Conservation (phyloP, 2,797 vertebrate species). For the Simalia tracyae region DNA sequence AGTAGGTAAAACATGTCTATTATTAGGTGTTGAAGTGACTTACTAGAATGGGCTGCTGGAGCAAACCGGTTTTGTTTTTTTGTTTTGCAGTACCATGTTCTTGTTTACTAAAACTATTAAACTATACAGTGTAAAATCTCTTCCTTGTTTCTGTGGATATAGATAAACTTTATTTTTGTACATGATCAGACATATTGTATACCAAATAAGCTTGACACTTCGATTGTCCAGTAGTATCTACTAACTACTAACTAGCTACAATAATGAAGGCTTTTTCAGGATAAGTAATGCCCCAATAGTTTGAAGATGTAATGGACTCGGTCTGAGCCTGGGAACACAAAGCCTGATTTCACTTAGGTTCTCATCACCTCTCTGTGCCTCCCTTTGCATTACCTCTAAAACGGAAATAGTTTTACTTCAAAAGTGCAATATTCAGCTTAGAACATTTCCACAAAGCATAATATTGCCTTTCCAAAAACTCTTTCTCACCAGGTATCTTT, state of each 20-base stretch:
- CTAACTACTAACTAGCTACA: background rate
- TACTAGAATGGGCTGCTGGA: slow-evolving; percentile 25
- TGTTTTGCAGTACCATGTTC: slow-evolving; percentile 24
- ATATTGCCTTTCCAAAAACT: background rate
- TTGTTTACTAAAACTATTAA: slow-evolving; percentile 51
- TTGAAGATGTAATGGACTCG: background rate
- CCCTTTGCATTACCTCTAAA: slow-evolving; percentile 5
- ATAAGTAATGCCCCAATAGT: slow-evolving; percentile 29
- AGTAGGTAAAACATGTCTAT: background rate
- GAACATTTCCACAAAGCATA: background rate
- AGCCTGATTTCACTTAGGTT: background rate
- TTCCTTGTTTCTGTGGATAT: slow-evolving; percentile 19
- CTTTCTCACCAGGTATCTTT: background rate
- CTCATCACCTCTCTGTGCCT: background rate
- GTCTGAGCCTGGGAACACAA: background rate
- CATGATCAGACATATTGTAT: slow-evolving; percentile 51
- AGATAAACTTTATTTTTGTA: slow-evolving; percentile 68
- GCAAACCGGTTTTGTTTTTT: slow-evolving; percentile 38
- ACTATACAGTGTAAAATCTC: slow-evolving; percentile 18
- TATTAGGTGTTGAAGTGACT: slow-evolving; percentile 22
- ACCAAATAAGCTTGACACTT: slow-evolving; percentile 52
- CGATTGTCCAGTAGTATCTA: slow-evolving; percentile 33
- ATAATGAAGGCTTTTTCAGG: background rate
- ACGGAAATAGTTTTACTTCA: background rate
- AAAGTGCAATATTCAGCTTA: background rate